Evolutionary conservation across 2,113 vertebrate genomes (phyloP), one percentile per base, ranked within the genome.

Genomic region (Equus quagga): DNA sequence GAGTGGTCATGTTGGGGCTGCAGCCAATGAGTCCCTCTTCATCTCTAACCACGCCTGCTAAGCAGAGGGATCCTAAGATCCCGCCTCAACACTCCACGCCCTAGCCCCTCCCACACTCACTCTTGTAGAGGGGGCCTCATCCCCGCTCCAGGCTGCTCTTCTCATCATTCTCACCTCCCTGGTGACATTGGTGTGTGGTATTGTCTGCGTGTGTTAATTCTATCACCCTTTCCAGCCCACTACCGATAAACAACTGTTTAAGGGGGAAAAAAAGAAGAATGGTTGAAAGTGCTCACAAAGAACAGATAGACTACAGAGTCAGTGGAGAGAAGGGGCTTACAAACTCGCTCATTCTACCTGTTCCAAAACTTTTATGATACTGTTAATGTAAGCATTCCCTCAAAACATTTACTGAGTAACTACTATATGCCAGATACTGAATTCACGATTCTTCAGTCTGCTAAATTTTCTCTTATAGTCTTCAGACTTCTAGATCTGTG

Each of bases 31-130:
- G 36, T 99, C 99, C 46, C 99, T 99, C 94, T 99, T 99, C 64
- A 97, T 99, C 96, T 99, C 99, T 82, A 99, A 99, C 98, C 99
- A 99, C 8, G 99, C 99, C 93, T 99, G 99, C 97, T 99, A 99
- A 98, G 75, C 17, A 0, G 21, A 89, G 41, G 46, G 33, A 91
- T 85, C 41, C 82, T 33, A 36, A 95, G 79, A 88, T 72, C 62
- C 91, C 87, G 85, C 93, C 21, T 82, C 87, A 76, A 92, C 96
- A 97, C 98, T 97, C 96, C 96, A 96, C 94, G 89, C 93, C 64
- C 44, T 8, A 3, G 44, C 73, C 81, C 65, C 51, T 54, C 90
- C 33, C 60, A 76, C 64, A 51, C 70, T n/a, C 69, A 69, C 96
- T 83, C 69, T 78, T n/a, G 81, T 95, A 87, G 95, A 83, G 85